phyloP scores from a whole-genome alignment of 2,113 vertebrate species.

The Tiliqua scincoides region DNA sequence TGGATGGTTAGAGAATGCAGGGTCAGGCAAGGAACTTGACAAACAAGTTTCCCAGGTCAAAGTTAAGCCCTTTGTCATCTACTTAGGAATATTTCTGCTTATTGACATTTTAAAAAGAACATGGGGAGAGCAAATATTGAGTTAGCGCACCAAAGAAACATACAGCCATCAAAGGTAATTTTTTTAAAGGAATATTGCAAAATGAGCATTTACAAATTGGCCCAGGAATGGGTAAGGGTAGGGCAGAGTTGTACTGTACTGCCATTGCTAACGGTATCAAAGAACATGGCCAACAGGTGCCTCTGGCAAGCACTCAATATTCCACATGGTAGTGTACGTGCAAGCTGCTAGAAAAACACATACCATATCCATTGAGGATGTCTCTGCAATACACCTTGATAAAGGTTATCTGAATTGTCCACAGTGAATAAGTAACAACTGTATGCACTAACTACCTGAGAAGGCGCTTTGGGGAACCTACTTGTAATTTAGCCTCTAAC shows the following conservation, averaged over 20 bases:
- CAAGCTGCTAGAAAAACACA: neutral
- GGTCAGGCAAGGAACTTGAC: neutral
- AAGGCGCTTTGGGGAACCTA: neutral
- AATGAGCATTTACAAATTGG: neutral
- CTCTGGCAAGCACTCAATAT: neutral
- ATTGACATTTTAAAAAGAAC: neutral
- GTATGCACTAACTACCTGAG: neutral
- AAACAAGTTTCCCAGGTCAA: neutral
- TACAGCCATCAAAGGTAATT: neutral
- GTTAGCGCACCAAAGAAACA: neutral
- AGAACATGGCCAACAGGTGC: neutral
- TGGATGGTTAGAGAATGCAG: neutral
- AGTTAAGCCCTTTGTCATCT: neutral
- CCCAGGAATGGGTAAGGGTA: neutral
- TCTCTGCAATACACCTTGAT: neutral
- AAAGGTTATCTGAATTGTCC: neutral
- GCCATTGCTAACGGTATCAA: neutral
- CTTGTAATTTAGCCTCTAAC: constrained; percentile 5
- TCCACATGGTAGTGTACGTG: too few relatives aligned
- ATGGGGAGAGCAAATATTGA: neutral
- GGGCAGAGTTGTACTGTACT: neutral
- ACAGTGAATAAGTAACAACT: neutral
- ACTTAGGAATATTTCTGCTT: neutral
- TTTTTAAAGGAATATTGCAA: neutral
- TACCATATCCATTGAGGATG: neutral